A percentile compares a stretch with the other conserved stretches of the same genome.
phyloP scores from a whole-genome alignment of 2,113 vertebrate species.

The Tetrax tetrax region DNA sequence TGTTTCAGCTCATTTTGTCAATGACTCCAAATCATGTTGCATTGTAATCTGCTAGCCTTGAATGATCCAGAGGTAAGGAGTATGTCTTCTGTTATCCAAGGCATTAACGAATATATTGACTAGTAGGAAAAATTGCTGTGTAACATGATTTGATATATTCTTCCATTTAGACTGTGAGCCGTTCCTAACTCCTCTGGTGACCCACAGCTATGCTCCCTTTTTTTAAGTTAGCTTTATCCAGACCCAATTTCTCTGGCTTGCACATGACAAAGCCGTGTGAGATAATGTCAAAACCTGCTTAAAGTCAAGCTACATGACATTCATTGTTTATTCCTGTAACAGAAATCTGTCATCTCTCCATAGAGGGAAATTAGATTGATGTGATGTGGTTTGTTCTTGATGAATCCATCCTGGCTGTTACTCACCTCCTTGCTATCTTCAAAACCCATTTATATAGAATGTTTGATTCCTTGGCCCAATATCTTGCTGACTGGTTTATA shows the following conservation, averaged over 20 bases:
- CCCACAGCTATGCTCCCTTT: neutral
- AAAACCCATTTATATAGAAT: neutral
- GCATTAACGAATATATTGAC: neutral
- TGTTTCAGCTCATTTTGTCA: neutral
- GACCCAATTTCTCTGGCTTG: slow-evolving; percentile 14
- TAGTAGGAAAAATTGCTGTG: neutral
- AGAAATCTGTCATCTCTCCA: slow-evolving; percentile 12
- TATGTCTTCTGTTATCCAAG: neutral
- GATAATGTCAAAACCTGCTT: slow-evolving; percentile 44
- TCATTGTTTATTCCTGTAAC: neutral
- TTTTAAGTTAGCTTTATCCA: neutral
- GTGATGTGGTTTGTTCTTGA: neutral
- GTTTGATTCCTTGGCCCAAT: neutral
- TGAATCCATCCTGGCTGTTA: neutral
- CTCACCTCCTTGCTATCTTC: slow-evolving; percentile 1
- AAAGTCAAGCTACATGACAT: neutral
- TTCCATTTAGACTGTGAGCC: slow-evolving; percentile 16
- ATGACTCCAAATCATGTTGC: neutral
- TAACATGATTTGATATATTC: neutral
- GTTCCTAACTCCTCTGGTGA: neutral
- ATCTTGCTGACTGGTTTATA: neutral
- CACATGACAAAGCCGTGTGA: neutral
- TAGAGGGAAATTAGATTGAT: neutral
- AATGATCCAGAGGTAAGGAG: neutral
- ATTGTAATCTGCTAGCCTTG: neutral